phyloP scores from a whole-genome alignment of 2,888 invertebrate genomes.

The Dynastes grantii region DNA sequence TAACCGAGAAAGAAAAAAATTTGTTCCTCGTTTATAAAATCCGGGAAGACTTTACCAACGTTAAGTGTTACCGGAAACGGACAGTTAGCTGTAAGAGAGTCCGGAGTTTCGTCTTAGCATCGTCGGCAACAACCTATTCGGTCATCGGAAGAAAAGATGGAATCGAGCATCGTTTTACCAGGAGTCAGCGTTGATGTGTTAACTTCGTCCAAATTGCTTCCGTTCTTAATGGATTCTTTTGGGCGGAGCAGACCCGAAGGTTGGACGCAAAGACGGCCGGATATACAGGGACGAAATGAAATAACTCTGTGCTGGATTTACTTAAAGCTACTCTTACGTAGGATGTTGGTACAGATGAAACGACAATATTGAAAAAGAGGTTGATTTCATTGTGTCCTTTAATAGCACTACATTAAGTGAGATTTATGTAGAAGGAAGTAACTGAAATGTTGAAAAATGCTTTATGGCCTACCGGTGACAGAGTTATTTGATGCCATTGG shows the following conservation, averaged over 20 bases:
- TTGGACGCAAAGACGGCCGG: slow-evolving; percentile 55
- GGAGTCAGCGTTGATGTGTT: slow-evolving; percentile 67
- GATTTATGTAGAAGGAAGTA: too few species aligned
- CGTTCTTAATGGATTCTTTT: slow-evolving; percentile 68
- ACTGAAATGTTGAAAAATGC: too few species aligned
- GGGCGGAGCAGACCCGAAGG: slow-evolving; percentile 56
- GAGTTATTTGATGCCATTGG: too few species aligned
- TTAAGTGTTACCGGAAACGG: slow-evolving; percentile 56
- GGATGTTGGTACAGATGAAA: too few species aligned
- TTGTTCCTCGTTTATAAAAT: slow-evolving; percentile 19
- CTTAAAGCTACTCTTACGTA: slow-evolving; percentile 1
- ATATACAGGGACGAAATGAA: slow-evolving; percentile 60
- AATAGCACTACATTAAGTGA: too few species aligned
- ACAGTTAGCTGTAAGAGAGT: slow-evolving; percentile 54
- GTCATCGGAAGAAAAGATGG: background rate
- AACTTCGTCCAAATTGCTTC: slow-evolving; percentile 69
- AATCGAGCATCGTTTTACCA: slow-evolving; percentile 57
- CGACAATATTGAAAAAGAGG: too few species aligned
- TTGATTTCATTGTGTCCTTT: too few species aligned
- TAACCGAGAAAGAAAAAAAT: background rate
- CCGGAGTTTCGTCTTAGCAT: background rate
- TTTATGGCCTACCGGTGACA: too few species aligned
- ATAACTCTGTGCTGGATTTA: slow-evolving; percentile 56
- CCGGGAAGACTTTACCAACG: slow-evolving; percentile 35
- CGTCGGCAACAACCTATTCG: background rate